A percentile compares a stretch with the other conserved stretches of the same genome.
These are phyloP conservation scores for Apodemia zela DNA, from an alignment of 2,888 invertebrate species.

Conservation along the genomic window DNA sequence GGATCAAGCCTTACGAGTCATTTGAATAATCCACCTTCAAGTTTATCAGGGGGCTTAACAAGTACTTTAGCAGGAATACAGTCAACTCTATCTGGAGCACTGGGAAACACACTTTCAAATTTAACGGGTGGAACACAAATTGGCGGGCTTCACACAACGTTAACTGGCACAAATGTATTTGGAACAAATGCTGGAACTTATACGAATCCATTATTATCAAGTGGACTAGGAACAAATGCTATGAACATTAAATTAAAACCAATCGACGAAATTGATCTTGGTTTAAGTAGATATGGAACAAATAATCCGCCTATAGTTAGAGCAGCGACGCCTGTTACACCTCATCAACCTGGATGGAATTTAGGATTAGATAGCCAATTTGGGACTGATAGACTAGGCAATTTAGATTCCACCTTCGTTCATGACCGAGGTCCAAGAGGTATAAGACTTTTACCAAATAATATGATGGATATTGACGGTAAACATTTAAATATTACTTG, in stretches of 20 bases:
- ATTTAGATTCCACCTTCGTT: conserved; percentile 77
- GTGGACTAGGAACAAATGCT: conserved; percentile 78
- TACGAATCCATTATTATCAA: conserved; percentile 82
- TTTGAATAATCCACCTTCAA: conserved; percentile 66
- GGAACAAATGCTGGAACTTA: conserved; percentile 77
- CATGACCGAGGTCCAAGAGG: conserved; percentile 81
- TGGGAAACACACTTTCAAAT: conserved; percentile 65
- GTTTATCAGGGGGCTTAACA: conserved; percentile 64
- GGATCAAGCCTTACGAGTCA: conserved; percentile 69
- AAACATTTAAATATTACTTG: conserved; percentile 35
- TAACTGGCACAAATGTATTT: conserved; percentile 58
- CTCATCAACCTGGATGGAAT: conserved; percentile 79
- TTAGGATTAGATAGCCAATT: conserved; percentile 83
- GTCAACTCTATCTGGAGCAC: conserved; percentile 60
- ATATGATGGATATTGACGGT: conserved; percentile 74
- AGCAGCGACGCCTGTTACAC: conserved; percentile 83
- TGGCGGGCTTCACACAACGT: conserved; percentile 63
- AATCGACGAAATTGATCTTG: conserved; percentile 86
- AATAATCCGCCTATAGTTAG: conserved; percentile 67
- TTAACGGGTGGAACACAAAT: conserved; percentile 65
- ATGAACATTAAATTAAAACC: conserved; percentile 86
- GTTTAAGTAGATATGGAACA: conserved; percentile 79
- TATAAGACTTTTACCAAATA: conserved; percentile 73
- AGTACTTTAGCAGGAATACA: conserved; percentile 67
- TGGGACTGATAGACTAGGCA: conserved; percentile 79